Conservation (phyloP, 2,888 invertebrate species). For the Troilus luridus region DNA sequence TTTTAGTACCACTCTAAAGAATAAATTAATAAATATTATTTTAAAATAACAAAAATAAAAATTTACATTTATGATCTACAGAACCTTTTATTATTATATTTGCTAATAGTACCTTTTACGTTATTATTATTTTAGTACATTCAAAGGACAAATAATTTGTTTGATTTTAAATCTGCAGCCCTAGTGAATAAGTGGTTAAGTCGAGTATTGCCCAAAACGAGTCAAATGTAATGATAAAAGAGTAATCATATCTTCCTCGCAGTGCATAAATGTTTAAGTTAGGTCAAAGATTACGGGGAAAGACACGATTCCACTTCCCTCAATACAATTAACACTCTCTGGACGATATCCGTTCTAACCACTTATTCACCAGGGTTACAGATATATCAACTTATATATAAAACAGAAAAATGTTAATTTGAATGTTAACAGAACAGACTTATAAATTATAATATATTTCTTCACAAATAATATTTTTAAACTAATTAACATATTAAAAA, state of each 20-base stretch:
- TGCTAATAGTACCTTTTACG: neutral
- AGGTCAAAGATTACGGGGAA: too few relatives aligned
- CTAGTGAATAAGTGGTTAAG: too few relatives aligned
- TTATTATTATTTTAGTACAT: neutral
- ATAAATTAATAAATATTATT: conserved; percentile 19
- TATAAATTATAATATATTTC: neutral
- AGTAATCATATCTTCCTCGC: too few relatives aligned
- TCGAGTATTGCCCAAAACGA: too few relatives aligned
- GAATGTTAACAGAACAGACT: neutral
- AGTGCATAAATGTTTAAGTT: too few relatives aligned
- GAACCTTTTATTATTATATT: neutral
- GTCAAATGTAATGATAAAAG: too few relatives aligned
- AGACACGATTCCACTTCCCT: too few relatives aligned
- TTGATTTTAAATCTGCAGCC: neutral
- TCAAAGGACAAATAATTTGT: neutral
- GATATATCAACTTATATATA: neutral
- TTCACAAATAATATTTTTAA: neutral
- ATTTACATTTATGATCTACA: neutral
- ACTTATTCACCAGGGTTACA: too few relatives aligned
- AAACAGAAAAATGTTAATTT: neutral
- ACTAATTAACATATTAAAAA: neutral
- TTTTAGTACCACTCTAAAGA: neutral
- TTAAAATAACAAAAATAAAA: conserved; percentile 14
- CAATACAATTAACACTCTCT: too few relatives aligned
- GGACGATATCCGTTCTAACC: too few relatives aligned